A percentile compares a stretch with the other conserved stretches of the same genome.
phyloP scores from a whole-genome alignment of 1,140 invertebrate genomes.

The Trachymyrmex septentrionalis region DNA sequence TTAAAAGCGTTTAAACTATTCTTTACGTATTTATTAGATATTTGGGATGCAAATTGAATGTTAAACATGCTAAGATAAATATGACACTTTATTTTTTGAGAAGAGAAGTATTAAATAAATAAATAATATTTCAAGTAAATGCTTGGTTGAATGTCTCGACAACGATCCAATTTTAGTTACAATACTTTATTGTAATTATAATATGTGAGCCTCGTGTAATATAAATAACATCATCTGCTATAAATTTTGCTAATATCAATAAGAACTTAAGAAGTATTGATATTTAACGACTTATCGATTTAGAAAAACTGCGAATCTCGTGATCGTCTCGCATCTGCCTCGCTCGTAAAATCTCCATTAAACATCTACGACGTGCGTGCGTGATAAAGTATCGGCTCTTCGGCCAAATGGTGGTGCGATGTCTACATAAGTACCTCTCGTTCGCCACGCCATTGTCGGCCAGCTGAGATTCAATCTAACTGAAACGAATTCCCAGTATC shows the following conservation, averaged over 20 bases:
- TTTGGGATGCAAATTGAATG: background rate
- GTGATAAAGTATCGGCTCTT: slow-evolving; percentile 24
- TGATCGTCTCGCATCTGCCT: background rate
- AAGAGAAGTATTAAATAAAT: background rate
- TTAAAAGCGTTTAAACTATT: slow-evolving; percentile 29
- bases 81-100: background rate
- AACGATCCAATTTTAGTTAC: background rate
- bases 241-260: background rate
- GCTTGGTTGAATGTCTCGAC: background rate
- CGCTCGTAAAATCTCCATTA: slow-evolving; percentile 36
- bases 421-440: slow-evolving; percentile 33
- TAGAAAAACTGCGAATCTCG: slow-evolving; percentile 27
- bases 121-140: background rate
- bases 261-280: background rate
- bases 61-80: background rate
- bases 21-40: background rate
- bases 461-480: slow-evolving; percentile 69
- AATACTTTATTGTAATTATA: background rate
- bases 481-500: slow-evolving; percentile 64
- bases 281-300: background rate
- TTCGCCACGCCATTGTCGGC: slow-evolving; percentile 52
- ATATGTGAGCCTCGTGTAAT: background rate
- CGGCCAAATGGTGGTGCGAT: slow-evolving; percentile 20
- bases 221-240: background rate
- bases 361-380: background rate